Base-by-base conservation (phyloP, 2,888 invertebrate genomes). In the Plebejus argus region DNA sequence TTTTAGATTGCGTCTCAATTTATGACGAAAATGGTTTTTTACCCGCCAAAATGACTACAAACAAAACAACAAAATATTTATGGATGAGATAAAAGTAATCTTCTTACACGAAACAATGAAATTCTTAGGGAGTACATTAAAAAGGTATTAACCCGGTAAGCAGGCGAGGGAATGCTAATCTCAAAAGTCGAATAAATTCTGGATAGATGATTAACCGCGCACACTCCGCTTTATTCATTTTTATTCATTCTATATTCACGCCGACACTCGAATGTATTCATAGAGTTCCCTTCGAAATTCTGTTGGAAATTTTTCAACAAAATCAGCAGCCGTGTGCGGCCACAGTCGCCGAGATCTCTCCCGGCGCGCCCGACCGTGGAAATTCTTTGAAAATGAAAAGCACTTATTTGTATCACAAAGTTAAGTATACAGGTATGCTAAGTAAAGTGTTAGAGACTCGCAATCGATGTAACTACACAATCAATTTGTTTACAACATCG, bases 201-300 rank as follows among this genome's bases (percentile, higher is more conserved):
- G 86, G 86, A 83, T 83, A 82, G 82, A 90, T 90, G 90, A 91
- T 91, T 91, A 91, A 90, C 88, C 85, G 83, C 82, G 83, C 84
- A 84, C 81, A 81, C 83, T 81, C 81, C 81, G 84, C 82, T 85
- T 87, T 86, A 87, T 89, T 87, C 88, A 86, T 87, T 89, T 90
- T 89, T 90, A 90, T 91, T 89, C 90, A 90, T 91, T 90, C 86
- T 88, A 86, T 88, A 91, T 91, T 89, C 91, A 87, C 85, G 86
- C 84, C 87, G 84, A 82, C 86, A 88, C 85, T 85, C 84, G 87
- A 91, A 91, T 92, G 91, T 92, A 92, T 92, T 92, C 92, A 91
- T 90, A 83, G 86, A 86, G 85, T 83, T 82, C 86, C 85, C 84
- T 86, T 84, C 83, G 81, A 85, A 87, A 86, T 83, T 87, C 84